Percentiles rank a stretch among this genome's conserved stretches.
Evolutionary conservation across 2,797 vertebrate genomes (phyloP).

Genomic region (Mastacembelus armatus): DNA sequence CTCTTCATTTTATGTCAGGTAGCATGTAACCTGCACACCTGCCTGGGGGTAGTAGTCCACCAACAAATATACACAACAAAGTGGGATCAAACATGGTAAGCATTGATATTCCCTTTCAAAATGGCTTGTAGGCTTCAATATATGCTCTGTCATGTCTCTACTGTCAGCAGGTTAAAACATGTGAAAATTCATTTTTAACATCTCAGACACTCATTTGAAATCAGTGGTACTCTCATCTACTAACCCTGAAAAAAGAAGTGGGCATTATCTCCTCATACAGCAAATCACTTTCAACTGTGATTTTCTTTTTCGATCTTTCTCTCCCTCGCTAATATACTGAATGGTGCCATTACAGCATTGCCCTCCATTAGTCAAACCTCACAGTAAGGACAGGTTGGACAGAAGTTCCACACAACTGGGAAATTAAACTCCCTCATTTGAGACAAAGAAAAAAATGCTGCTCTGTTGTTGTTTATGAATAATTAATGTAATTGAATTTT

Average conservation of each 20-base stretch:
- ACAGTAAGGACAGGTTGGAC: slow-evolving; percentile 27
- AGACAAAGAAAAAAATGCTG: slow-evolving; percentile 26
- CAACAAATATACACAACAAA: slow-evolving; percentile 6
- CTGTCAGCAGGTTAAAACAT: slow-evolving; percentile 19
- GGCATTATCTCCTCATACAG: slow-evolving; percentile 9
- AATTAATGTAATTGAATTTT: slow-evolving; percentile 64
- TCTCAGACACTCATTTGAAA: slow-evolving; percentile 12
- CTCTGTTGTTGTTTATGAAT: slow-evolving; percentile 65
- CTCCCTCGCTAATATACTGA: slow-evolving; percentile 6
- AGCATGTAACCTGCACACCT: slow-evolving; percentile 4
- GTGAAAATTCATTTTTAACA: neutral
- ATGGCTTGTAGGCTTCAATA: neutral
- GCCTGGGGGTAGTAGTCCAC: neutral
- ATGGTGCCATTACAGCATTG: slow-evolving; percentile 28
- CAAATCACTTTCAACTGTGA: slow-evolving; percentile 20
- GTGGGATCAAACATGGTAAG: slow-evolving; percentile 18
- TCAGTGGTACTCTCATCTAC: neutral
- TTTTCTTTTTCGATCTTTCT: slow-evolving; percentile 2
- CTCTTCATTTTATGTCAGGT: slow-evolving; percentile 3
- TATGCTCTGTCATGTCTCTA: slow-evolving; percentile 11
- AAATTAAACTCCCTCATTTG: slow-evolving; percentile 25
- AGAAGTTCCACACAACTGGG: slow-evolving; percentile 32
- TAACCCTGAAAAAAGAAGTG: slow-evolving; percentile 11
- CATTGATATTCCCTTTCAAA: slow-evolving; percentile 38
- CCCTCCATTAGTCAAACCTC: slow-evolving; percentile 23